phyloP scores from a whole-genome alignment of 92 coral and sea anemone genomes.

The Desmophyllum pertusum region DNA sequence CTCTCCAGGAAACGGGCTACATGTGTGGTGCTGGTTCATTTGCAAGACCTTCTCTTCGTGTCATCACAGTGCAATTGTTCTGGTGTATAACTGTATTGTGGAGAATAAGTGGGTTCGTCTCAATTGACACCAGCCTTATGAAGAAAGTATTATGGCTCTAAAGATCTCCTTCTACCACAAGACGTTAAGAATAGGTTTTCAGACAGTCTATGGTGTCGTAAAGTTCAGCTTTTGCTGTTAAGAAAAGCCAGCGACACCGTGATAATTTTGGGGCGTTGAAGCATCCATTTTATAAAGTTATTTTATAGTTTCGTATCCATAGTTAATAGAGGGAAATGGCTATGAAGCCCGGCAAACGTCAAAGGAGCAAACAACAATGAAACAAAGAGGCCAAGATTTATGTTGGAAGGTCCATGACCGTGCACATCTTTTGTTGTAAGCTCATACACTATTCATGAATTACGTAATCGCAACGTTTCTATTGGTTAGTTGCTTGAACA shows the following conservation, averaged over 20 bases:
- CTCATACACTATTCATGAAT: no score
- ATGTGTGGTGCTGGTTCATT: constrained; percentile 32
- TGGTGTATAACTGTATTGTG: background rate
- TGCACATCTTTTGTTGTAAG: no score
- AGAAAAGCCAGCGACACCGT: background rate
- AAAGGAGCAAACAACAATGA: no score
- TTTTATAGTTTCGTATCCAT: background rate
- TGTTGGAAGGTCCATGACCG: no score
- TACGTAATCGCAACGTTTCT: no score
- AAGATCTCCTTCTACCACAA: background rate
- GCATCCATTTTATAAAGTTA: background rate
- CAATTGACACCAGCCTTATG: background rate
- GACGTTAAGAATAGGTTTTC: background rate
- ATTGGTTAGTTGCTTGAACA: no score
- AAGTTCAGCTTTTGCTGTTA: constrained; percentile 7
- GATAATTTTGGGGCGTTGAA: background rate
- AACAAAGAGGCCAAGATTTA: no score
- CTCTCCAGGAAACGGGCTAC: constrained; percentile 31
- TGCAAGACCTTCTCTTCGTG: constrained; percentile 12
- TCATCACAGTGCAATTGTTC: constrained; percentile 6
- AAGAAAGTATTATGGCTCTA: background rate
- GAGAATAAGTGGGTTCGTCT: constrained; percentile 15
- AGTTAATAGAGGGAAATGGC: no score
- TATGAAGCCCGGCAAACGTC: no score
- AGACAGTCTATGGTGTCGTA: background rate